phyloP scores from a whole-genome alignment of 1,140 invertebrate genomes.

The Nautilus pompilius region DNA sequence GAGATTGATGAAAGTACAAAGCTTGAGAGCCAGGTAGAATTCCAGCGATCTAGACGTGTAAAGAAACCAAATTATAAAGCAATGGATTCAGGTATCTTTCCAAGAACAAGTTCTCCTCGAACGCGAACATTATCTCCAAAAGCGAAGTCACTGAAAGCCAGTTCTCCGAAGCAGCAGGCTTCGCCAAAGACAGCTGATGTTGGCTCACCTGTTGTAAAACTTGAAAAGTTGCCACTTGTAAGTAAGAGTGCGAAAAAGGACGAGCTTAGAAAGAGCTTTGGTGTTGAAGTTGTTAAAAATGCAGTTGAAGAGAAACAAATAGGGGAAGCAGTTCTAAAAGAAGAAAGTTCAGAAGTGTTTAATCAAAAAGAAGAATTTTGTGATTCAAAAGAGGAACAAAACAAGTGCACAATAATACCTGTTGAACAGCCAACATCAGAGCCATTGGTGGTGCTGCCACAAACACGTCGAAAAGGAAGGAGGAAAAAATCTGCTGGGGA shows the following conservation, averaged over 20 bases:
- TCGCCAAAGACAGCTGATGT: slow-evolving; percentile 22
- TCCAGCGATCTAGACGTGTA: slow-evolving; percentile 18
- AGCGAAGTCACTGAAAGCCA: slow-evolving; percentile 9
- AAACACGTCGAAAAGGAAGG: too few relatives aligned
- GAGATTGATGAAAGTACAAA: slow-evolving; percentile 3
- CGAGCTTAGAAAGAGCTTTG: background rate
- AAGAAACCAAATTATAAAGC: slow-evolving; percentile 35
- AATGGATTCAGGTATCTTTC: slow-evolving; percentile 27
- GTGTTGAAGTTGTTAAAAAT: too few relatives aligned
- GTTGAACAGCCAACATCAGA: too few relatives aligned
- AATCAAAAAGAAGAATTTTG: too few relatives aligned
- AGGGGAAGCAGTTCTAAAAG: too few relatives aligned
- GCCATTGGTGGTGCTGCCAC: too few relatives aligned
- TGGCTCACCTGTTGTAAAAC: slow-evolving; percentile 34
- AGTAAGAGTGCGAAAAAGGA: slow-evolving; percentile 6
- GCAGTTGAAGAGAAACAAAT: too few relatives aligned
- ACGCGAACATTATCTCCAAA: background rate
- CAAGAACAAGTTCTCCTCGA: slow-evolving; percentile 23
- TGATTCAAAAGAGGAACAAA: too few relatives aligned
- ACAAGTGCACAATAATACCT: too few relatives aligned
- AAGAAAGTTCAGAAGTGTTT: too few relatives aligned
- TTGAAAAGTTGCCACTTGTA: slow-evolving; percentile 28
- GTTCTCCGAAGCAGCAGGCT: slow-evolving; percentile 14
- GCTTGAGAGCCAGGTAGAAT: slow-evolving; percentile 5
- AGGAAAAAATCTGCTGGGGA: too few relatives aligned